These are phyloP conservation scores for Rutpela maculata DNA, from an alignment of 2,888 invertebrate species.

Conservation along the genomic window DNA sequence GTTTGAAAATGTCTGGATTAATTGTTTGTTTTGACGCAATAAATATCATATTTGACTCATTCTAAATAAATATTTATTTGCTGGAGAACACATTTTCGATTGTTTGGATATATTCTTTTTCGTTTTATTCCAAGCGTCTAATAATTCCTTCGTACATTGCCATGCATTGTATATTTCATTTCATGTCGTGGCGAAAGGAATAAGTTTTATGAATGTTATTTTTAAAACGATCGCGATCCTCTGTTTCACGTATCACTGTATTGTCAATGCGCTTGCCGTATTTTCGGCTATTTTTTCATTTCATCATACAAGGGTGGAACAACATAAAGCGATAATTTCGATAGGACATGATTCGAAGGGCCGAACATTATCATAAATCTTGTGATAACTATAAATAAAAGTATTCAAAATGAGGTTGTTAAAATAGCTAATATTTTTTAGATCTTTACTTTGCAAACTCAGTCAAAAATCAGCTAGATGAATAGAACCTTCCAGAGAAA, in stretches of 20 bases:
- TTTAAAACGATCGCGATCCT: neutral
- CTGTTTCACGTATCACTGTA: neutral
- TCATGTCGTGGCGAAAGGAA: neutral
- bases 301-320: too few relatives aligned
- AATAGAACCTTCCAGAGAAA: too few relatives aligned
- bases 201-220: neutral
- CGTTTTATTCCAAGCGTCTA: constrained; percentile 1
- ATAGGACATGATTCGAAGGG: too few relatives aligned
- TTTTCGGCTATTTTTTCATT: too few relatives aligned
- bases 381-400: too few relatives aligned
- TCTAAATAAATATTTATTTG: constrained; percentile 34
- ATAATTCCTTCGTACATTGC: neutral
- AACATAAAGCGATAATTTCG: too few relatives aligned
- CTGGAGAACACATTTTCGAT: constrained; percentile 23
- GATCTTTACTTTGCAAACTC: too few relatives aligned
- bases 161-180: constrained; percentile 1
- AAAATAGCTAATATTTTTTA: too few relatives aligned
- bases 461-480: too few relatives aligned
- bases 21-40: constrained; percentile 30
- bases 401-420: too few relatives aligned
- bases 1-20: constrained; percentile 31
- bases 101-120: constrained; percentile 23
- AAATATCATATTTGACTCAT: constrained; percentile 32
- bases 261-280: too few relatives aligned
- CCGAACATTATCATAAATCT: too few relatives aligned